Percentiles rank a stretch among this genome's conserved stretches.
Evolutionary conservation across 2,113 vertebrate genomes (phyloP).

Genomic region (Microtus richardsoni): DNA sequence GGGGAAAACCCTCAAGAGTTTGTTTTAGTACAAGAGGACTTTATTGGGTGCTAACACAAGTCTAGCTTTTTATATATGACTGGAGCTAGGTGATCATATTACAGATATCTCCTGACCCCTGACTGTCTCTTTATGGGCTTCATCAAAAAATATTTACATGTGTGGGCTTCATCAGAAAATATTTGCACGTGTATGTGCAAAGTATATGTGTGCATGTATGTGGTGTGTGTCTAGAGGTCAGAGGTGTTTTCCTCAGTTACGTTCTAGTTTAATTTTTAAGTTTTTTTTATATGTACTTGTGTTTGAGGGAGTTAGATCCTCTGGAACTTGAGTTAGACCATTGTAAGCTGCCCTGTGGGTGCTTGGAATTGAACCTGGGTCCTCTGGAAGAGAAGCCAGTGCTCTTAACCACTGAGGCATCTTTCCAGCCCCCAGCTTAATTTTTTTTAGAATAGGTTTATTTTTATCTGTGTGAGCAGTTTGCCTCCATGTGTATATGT

Average conservation of each 20-base stretch:
- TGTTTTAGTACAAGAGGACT: neutral
- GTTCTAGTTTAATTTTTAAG: neutral
- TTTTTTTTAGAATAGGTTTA: neutral
- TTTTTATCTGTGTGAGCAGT: neutral
- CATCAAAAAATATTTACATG: neutral
- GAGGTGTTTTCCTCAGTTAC: neutral
- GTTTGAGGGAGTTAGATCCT: too few relatives aligned
- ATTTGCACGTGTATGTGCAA: neutral
- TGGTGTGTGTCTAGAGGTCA: neutral
- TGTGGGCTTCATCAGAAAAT: neutral
- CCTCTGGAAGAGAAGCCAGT: too few relatives aligned
- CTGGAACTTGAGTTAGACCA: too few relatives aligned
- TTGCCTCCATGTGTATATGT: neutral
- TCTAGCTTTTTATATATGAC: neutral
- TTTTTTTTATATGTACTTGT: too few relatives aligned
- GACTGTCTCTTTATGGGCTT: neutral
- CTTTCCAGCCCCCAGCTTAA: too few relatives aligned
- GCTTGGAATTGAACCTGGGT: too few relatives aligned
- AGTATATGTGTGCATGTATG: neutral
- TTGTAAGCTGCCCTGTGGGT: too few relatives aligned
- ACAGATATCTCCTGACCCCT: neutral
- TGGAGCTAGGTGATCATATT: neutral
- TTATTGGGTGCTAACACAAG: neutral
- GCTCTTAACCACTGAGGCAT: too few relatives aligned
- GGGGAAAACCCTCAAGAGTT: neutral